Conservation (phyloP, 1,140 invertebrate species). For the Brachionus paranguensis region DNA sequence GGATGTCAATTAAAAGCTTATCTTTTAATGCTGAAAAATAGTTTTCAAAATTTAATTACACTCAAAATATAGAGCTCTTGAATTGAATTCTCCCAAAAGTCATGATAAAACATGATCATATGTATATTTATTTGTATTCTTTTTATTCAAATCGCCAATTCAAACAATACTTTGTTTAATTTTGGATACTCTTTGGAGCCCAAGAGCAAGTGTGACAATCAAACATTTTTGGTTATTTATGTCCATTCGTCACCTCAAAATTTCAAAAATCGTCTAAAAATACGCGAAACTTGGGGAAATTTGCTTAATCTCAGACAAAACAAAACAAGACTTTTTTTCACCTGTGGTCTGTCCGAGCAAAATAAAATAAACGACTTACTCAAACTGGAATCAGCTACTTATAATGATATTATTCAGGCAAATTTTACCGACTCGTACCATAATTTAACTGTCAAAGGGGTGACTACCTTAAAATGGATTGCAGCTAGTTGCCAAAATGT, state of each 20-base stretch:
- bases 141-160: not conserved
- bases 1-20: not conserved
- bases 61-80: not conserved
- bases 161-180: not conserved
- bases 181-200: not conserved
- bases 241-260: slow-evolving; percentile 41
- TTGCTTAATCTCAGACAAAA: not conserved
- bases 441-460: slow-evolving; percentile 43
- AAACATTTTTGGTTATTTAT: slow-evolving; percentile 15
- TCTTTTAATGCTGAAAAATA: not conserved
- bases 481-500: slow-evolving; percentile 39
- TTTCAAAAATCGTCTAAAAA: slow-evolving; percentile 40
- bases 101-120: not conserved
- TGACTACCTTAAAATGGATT: slow-evolving; percentile 43
- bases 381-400: slow-evolving; percentile 40
- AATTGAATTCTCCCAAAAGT: not conserved
- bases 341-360: not conserved
- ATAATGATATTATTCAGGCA: slow-evolving; percentile 44
- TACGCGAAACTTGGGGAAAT: slow-evolving; percentile 42
- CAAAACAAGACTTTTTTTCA: not conserved
- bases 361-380: not conserved
- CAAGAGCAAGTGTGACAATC: not conserved
- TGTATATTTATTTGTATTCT: not conserved
- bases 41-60: not conserved
- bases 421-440: slow-evolving; percentile 43